phyloP scores from a whole-genome alignment of 2,888 invertebrate species.

The Dynastes maya region DNA sequence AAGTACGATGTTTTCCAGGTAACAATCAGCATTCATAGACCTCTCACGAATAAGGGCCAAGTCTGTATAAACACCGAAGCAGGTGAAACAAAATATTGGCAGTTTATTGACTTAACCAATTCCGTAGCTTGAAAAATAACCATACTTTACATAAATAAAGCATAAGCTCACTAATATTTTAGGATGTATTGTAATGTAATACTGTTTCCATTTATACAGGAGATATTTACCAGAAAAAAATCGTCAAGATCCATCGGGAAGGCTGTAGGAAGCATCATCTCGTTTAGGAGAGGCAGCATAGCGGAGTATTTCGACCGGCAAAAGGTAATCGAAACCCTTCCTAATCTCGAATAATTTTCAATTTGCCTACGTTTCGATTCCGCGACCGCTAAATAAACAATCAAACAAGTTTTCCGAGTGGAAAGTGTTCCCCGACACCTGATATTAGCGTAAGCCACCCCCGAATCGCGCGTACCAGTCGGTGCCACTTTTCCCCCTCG shows the following conservation, averaged over 20 bases:
- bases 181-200: neutral
- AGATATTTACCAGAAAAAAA: conserved; percentile 49
- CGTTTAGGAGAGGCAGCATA: conserved; percentile 57
- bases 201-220: conserved; percentile 17
- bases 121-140: neutral
- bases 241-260: conserved; percentile 53
- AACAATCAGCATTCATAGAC: no score
- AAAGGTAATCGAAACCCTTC: conserved; percentile 55
- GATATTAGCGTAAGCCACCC: neutral
- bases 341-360: neutral
- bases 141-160: neutral
- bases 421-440: conserved; percentile 34
- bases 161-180: neutral
- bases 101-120: neutral
- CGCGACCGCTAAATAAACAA: conserved; percentile 3
- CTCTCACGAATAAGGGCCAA: no score
- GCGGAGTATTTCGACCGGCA: conserved; percentile 55
- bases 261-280: conserved; percentile 59
- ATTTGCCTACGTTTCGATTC: neutral
- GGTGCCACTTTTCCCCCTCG: conserved; percentile 11
- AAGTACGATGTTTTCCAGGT: no score
- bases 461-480: conserved; percentile 19
- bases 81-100: no score
- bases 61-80: no score
- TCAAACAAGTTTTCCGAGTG: conserved; percentile 22